Conservation (phyloP, 2,113 vertebrate genomes). For the Upupa epops region DNA sequence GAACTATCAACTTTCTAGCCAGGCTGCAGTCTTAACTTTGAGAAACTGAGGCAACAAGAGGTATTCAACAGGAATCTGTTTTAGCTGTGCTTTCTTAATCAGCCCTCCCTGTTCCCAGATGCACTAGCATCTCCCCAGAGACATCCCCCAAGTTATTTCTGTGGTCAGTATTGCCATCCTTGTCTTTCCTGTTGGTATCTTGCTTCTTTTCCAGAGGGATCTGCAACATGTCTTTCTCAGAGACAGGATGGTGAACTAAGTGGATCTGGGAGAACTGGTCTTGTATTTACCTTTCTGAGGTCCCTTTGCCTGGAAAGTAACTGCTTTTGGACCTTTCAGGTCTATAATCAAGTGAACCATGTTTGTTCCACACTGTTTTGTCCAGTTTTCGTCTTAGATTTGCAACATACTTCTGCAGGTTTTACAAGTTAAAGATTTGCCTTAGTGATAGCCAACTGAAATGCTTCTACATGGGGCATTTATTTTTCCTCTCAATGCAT, state of each 20-base stretch:
- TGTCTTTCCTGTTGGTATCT: not conserved
- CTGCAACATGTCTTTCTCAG: not conserved
- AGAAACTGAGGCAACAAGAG: not conserved
- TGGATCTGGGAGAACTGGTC: not conserved
- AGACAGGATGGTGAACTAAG: not conserved
- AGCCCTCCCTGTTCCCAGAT: not conserved
- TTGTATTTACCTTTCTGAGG: not conserved
- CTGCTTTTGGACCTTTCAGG: not conserved
- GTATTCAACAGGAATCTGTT: not conserved
- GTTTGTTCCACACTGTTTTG: not conserved
- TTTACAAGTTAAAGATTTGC: not conserved
- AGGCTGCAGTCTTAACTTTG: not conserved
- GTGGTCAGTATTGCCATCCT: not conserved
- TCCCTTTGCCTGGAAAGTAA: not conserved
- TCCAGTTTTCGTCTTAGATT: not conserved
- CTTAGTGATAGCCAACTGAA: not conserved
- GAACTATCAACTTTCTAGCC: not conserved
- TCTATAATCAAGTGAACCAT: fast-evolving
- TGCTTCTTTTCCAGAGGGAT: not conserved
- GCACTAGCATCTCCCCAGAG: not conserved
- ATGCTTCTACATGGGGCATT: not conserved
- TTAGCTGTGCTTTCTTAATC: not conserved
- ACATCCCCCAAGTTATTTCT: not conserved
- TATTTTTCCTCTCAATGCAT: not conserved
- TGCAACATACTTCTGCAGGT: not conserved